Conservation (phyloP, 2,113 vertebrate species). For the Silurus meridionalis region DNA sequence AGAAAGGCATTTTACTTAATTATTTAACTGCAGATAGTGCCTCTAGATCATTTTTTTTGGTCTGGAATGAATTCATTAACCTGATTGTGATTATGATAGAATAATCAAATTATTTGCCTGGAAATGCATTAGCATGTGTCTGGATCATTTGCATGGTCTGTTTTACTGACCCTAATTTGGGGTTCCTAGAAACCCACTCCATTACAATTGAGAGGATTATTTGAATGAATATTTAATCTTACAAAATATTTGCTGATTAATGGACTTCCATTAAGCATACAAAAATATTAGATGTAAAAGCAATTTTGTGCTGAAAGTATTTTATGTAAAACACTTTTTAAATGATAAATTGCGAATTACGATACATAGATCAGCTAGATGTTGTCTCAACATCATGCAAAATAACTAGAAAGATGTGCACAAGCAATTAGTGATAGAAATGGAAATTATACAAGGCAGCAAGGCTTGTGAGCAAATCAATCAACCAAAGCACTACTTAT, state of each 20-base stretch:
- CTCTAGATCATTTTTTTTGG: slow-evolving; percentile 49
- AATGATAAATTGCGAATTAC: background rate
- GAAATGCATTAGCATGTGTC: slow-evolving; percentile 48
- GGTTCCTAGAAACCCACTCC: background rate
- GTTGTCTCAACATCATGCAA: background rate
- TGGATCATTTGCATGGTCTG: slow-evolving; percentile 11
- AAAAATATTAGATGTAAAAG: background rate
- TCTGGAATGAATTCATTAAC: slow-evolving; percentile 53
- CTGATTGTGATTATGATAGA: slow-evolving; percentile 40
- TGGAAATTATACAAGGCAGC: background rate
- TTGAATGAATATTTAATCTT: background rate
- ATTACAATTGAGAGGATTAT: background rate
- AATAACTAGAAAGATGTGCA: background rate
- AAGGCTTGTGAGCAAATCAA: background rate
- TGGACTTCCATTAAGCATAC: background rate
- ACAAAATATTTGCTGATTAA: background rate
- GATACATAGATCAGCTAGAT: background rate
- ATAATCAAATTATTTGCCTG: slow-evolving; percentile 44
- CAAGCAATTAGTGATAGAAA: background rate
- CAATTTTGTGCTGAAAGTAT: background rate
- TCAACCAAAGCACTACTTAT: background rate
- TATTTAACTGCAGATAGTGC: slow-evolving; percentile 53
- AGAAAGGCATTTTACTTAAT: slow-evolving; percentile 22
- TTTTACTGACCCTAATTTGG: background rate
- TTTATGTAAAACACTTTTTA: background rate